Conservation (phyloP, 2,113 vertebrate genomes). For the Apus apus region DNA sequence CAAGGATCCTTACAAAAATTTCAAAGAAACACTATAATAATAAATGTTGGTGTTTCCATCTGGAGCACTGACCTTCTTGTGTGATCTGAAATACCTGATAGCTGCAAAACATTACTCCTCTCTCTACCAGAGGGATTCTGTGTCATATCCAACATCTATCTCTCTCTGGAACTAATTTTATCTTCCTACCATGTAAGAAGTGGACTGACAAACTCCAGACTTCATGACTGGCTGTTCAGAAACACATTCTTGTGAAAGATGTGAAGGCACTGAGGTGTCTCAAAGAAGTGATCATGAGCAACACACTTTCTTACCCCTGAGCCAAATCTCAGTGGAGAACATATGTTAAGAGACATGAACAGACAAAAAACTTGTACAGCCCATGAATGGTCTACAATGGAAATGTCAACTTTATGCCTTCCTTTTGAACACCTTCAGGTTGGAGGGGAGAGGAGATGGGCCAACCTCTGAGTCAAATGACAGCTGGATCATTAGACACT, state of each 20-base stretch:
- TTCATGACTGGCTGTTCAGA: background rate
- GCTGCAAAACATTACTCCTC: slow-evolving; percentile 13
- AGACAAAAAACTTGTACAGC: background rate
- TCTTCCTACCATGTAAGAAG: background rate
- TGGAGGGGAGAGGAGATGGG: background rate
- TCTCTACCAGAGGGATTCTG: slow-evolving; percentile 1
- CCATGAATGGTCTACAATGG: background rate
- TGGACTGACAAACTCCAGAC: slow-evolving; percentile 49
- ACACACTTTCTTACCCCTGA: background rate
- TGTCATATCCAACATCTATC: background rate
- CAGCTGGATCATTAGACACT: background rate
- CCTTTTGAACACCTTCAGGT: background rate
- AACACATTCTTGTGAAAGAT: slow-evolving; percentile 12
- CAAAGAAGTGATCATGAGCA: background rate
- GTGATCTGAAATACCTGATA: background rate
- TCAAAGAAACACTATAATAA: background rate
- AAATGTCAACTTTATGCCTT: background rate
- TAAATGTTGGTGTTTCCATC: background rate
- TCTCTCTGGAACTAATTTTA: slow-evolving; percentile 48
- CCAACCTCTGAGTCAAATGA: background rate
- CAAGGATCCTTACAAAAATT: background rate
- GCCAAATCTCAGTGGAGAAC: background rate
- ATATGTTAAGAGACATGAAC: background rate
- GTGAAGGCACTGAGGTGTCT: slow-evolving; percentile 17
- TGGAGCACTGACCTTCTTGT: background rate